phyloP scores from a whole-genome alignment of 1,140 invertebrate species.

The Melipona quadrifasciata region DNA sequence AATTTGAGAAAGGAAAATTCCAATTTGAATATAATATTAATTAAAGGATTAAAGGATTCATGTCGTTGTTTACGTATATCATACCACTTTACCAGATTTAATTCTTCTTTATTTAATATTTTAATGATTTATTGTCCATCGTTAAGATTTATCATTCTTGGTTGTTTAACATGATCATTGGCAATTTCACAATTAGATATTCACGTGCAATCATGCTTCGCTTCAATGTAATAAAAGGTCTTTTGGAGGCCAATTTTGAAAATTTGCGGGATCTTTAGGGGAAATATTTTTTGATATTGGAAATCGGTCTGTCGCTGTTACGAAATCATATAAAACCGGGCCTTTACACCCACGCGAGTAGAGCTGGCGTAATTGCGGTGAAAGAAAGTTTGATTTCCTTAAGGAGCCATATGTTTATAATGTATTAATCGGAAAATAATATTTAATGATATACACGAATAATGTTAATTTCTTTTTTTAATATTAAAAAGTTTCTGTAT shows the following conservation, averaged over 20 bases:
- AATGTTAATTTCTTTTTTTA: constrained; percentile 7
- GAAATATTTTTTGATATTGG: constrained; percentile 64
- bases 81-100: background rate
- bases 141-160: constrained; percentile 2
- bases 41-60: background rate
- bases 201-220: background rate
- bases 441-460: background rate
- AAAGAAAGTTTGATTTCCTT: constrained; percentile 67
- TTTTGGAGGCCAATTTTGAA: constrained; percentile 18
- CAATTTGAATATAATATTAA: background rate
- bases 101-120: background rate
- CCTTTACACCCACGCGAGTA: constrained; percentile 60
- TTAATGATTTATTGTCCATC: background rate
- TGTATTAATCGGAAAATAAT: constrained; percentile 1
- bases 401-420: constrained; percentile 57
- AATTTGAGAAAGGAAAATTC: background rate
- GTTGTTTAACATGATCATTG: background rate
- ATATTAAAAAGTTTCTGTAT: background rate
- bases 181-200: constrained; percentile 24
- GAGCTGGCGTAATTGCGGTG: constrained; percentile 26
- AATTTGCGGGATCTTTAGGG: constrained; percentile 53
- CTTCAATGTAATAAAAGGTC: background rate
- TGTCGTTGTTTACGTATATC: background rate
- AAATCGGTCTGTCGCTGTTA: constrained; percentile 62
- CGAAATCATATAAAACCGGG: constrained; percentile 68